Evolutionary conservation across 2,888 invertebrate genomes (phyloP).

Genomic region (Eurois occulta): DNA sequence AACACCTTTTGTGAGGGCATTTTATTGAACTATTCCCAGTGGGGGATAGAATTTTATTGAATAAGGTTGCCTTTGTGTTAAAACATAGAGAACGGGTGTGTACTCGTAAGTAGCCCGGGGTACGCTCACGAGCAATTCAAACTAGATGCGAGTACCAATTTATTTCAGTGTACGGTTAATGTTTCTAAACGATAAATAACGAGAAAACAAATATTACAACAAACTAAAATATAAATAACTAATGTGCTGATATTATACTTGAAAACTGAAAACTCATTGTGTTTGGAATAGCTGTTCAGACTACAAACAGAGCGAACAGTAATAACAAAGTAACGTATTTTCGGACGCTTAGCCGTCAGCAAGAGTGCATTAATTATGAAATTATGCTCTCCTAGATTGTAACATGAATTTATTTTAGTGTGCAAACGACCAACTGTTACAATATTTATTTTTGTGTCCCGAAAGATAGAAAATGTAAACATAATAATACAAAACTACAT

Average conservation of each 20-base stretch:
- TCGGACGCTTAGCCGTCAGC: slow-evolving; percentile 18
- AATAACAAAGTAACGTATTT: slow-evolving; percentile 41
- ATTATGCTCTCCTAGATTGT: slow-evolving; percentile 9
- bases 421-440: slow-evolving; percentile 21
- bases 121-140: slow-evolving; percentile 47
- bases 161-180: not conserved
- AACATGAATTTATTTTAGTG: slow-evolving; percentile 26
- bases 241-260: slow-evolving; percentile 6
- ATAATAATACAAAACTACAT: slow-evolving; percentile 16
- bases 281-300: slow-evolving; percentile 19
- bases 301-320: slow-evolving; percentile 22
- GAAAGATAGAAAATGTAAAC: slow-evolving; percentile 15
- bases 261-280: slow-evolving; percentile 24
- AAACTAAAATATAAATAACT: slow-evolving; percentile 6
- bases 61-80: slow-evolving; percentile 65
- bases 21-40: slow-evolving; percentile 66
- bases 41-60: slow-evolving; percentile 67
- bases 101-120: slow-evolving; percentile 51
- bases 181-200: not conserved
- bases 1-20: slow-evolving; percentile 65
- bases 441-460: slow-evolving; percentile 29
- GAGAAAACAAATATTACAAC: not conserved
- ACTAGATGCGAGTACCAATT: not conserved
- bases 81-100: slow-evolving; percentile 50
- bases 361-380: slow-evolving; percentile 53